Evolutionary conservation across 2,888 invertebrate species (phyloP), one percentile per base, ranked within the genome.

Genomic region (Cylloceria caligata): DNA sequence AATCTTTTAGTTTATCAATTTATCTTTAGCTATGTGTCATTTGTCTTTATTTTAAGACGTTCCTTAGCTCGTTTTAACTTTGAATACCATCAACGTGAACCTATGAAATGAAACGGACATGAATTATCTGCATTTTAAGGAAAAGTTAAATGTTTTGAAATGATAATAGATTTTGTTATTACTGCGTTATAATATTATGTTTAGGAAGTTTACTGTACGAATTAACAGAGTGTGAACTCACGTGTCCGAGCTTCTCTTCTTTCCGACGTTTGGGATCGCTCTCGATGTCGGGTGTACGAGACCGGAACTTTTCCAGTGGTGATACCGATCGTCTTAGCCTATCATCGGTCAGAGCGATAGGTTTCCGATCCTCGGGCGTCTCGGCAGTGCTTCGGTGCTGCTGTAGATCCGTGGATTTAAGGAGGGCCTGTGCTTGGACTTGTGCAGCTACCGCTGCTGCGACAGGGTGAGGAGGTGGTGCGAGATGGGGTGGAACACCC

Each of bases 211-310:
- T 27, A 36, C 21, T 69, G 11, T 11, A 21, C 21, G 49, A 49
- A 49, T 49, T 6, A n/a, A 0, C 0, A 34, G 5, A 60, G 19
- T 30, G 9, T 60, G 55, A 77, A 96, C 97, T 96, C 94, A 97
- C 97, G 94, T 97, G 96, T 90, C 95, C 95, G 92, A 96, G 94
- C 94, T 97, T 97, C 93, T 97, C 97, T 94, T 97, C 97, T 94
- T 97, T 97, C 92, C 97, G 94, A 87, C 96, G 95, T 92, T 97
- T 97, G 74, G 94, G 94, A 89, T 97, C 96, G 85, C 95, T 94
- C 91, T 97, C 97, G 39, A 95, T 95, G 90, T 96, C 96, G 85
- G 95, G 95, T 68, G 97, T 97, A 86, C 97, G 95, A 81, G 96
- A 95, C 77, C 97, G 95, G 93, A 97, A 97, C 93, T 97, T 97